phyloP scores from a whole-genome alignment of 2,113 vertebrate genomes.

The Cavia porcellus region DNA sequence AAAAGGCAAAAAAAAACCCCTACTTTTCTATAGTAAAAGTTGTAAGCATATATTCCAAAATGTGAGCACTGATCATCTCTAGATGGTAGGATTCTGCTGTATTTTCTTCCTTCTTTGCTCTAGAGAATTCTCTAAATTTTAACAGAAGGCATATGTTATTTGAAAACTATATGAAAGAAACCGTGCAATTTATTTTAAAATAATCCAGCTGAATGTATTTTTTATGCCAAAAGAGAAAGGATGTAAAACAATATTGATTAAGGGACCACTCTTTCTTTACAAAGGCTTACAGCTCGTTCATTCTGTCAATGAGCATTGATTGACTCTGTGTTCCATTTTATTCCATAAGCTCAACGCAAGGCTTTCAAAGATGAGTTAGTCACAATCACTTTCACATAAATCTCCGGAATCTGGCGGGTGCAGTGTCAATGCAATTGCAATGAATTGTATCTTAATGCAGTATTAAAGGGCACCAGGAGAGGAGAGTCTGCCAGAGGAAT shows the following conservation, averaged over 20 bases:
- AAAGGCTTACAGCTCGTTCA: slow-evolving; percentile 36
- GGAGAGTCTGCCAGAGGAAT: neutral
- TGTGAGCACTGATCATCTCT: neutral
- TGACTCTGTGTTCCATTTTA: slow-evolving; percentile 31
- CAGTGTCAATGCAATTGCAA: neutral
- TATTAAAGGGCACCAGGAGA: neutral
- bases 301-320: slow-evolving; percentile 30
- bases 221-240: neutral
- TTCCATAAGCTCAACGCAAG: slow-evolving; percentile 12
- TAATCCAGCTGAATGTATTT: neutral
- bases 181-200: slow-evolving; percentile 17
- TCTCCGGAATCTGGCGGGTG: neutral
- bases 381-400: neutral
- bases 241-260: slow-evolving; percentile 9
- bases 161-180: neutral
- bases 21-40: neutral
- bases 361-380: slow-evolving; percentile 30
- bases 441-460: neutral
- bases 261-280: slow-evolving; percentile 1
- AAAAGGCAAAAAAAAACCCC: neutral
- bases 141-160: neutral
- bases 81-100: neutral
- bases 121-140: slow-evolving; percentile 8
- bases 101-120: neutral
- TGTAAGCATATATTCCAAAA: neutral